Conservation (phyloP, 2,797 vertebrate genomes). For the Threskiornis aethiopicus region DNA sequence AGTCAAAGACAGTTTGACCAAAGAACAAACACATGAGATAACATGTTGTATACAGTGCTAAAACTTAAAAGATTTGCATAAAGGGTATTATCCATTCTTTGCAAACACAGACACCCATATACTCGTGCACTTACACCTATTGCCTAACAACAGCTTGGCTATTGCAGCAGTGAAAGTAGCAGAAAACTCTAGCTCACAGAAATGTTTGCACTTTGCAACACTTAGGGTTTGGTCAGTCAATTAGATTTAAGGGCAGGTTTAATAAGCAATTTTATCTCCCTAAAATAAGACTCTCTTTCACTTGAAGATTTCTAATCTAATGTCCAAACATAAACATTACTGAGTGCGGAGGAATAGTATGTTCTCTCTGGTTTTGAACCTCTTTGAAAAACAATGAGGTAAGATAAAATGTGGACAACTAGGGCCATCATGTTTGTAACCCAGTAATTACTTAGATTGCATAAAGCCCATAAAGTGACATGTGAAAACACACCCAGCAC, state of each 20-base stretch:
- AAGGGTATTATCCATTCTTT: not conserved
- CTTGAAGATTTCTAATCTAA: conserved; percentile 16
- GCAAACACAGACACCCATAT: not conserved
- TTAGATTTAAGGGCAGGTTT: conserved; percentile 16
- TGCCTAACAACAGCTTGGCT: conserved; percentile 6
- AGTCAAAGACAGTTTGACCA: not conserved
- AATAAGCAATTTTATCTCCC: conserved; percentile 11
- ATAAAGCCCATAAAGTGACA: conserved; percentile 4
- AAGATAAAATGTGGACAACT: conserved; percentile 19
- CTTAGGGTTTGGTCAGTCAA: not conserved
- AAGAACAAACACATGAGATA: not conserved
- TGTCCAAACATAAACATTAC: conserved; percentile 32
- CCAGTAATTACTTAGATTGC: conserved; percentile 35
- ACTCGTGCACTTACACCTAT: not conserved
- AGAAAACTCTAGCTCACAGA: conserved; percentile 24
- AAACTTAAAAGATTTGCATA: not conserved
- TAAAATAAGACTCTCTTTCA: conserved; percentile 27
- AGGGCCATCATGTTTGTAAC: not conserved
- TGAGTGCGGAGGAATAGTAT: not conserved
- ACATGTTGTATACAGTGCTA: not conserved
- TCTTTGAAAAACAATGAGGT: conserved; percentile 23
- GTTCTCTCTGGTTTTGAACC: conserved; percentile 9
- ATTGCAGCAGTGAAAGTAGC: conserved; percentile 55
- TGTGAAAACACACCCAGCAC: conserved; percentile 5
- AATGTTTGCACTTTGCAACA: conserved; percentile 26